Evolutionary conservation across 1,140 invertebrate species (phyloP).

Genomic region (Drosophila paulistorum): DNA sequence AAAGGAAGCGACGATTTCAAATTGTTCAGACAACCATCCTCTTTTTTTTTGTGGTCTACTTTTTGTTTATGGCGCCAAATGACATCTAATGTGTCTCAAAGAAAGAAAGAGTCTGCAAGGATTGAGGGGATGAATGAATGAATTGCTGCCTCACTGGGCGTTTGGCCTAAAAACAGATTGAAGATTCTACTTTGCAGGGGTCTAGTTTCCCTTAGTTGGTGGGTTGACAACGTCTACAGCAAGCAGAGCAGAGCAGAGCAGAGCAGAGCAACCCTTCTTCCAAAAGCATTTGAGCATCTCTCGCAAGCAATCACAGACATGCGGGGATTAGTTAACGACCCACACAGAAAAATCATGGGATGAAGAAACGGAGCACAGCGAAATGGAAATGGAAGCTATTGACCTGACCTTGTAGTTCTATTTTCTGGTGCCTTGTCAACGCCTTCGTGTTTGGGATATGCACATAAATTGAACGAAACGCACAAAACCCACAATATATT

Average conservation of each 20-base stretch:
- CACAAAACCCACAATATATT: slow-evolving; percentile 22
- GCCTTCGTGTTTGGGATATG: slow-evolving; percentile 9
- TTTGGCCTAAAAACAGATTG: slow-evolving; percentile 5
- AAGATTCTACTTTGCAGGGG: neutral
- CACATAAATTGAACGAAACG: neutral
- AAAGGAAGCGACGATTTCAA: neutral
- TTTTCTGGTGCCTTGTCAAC: slow-evolving; percentile 30
- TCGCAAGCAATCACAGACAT: slow-evolving; percentile 6
- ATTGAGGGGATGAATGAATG: neutral
- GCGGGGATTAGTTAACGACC: slow-evolving; percentile 6
- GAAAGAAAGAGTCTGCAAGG: slow-evolving; percentile 21
- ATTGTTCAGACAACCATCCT: neutral
- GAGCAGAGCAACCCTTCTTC: slow-evolving; percentile 1
- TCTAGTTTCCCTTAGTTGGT: slow-evolving; percentile 1
- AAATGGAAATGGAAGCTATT: slow-evolving; percentile 5
- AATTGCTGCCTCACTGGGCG: neutral
- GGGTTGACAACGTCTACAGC: neutral
- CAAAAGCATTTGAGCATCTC: neutral
- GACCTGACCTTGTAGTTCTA: slow-evolving; percentile 7
- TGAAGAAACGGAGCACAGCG: neutral
- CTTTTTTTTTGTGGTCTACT: neutral
- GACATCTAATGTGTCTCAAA: slow-evolving; percentile 50
- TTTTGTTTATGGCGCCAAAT: slow-evolving; percentile 47
- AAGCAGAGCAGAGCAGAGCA: neutral
- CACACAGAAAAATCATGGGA: neutral